Evolutionary conservation across 2,888 invertebrate genomes (phyloP).

Genomic region (Phyllotreta cruciferae): DNA sequence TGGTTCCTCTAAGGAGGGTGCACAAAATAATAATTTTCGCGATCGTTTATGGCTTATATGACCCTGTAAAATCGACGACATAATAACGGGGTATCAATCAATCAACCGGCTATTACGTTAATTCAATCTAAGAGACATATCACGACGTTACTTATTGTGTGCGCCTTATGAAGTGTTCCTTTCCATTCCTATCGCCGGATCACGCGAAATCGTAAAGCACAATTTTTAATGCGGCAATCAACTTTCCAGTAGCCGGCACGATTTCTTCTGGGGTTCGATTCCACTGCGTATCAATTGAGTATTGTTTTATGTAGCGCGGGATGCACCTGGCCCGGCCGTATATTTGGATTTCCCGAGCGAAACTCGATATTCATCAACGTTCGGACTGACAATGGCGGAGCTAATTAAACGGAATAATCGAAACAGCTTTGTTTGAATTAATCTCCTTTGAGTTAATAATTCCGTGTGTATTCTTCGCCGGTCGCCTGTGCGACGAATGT

Average conservation of each 20-base stretch:
- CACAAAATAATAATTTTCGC: not conserved
- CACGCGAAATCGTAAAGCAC: conserved; percentile 36
- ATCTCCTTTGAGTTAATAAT: conserved; percentile 23
- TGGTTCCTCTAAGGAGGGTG: not conserved
- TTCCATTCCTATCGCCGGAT: conserved; percentile 16
- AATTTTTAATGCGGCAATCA: conserved; percentile 34
- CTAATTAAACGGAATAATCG: conserved; percentile 28
- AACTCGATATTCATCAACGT: no score
- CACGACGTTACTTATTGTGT: conserved; percentile 33
- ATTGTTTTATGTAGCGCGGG: not conserved
- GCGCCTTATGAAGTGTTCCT: conserved; percentile 32
- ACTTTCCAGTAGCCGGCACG: conserved; percentile 25
- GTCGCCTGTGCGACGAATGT: conserved; percentile 19
- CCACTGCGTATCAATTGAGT: not conserved
- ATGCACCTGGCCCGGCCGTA: no score
- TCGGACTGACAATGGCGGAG: not conserved
- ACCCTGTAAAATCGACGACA: conserved; percentile 1
- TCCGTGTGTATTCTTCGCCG: not conserved
- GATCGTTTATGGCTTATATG: not conserved
- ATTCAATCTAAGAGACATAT: conserved; percentile 35
- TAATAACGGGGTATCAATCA: conserved; percentile 29
- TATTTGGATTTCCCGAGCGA: no score
- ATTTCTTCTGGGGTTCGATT: not conserved
- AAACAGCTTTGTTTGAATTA: conserved; percentile 20
- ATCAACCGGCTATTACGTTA: conserved; percentile 34